These are phyloP conservation scores for Peromyscus attwateri DNA, from an alignment of 2,797 vertebrate genomes.

Conservation along the genomic window DNA sequence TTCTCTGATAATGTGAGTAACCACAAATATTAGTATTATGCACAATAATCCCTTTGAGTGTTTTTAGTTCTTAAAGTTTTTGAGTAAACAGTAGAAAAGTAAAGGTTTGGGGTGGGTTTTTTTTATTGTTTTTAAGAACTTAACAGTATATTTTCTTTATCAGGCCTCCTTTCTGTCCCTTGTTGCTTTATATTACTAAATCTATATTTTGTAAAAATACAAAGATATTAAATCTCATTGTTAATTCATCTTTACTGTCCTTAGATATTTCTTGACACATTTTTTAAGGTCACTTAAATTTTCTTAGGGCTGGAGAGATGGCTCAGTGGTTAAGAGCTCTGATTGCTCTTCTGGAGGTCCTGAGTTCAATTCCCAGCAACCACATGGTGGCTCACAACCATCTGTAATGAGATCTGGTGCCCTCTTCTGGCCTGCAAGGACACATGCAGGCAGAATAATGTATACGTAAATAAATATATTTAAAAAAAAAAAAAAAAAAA, in stretches of 20 bases:
- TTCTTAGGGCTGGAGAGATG: too few relatives aligned
- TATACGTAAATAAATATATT: too few relatives aligned
- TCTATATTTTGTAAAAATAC: background rate
- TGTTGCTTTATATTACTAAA: slow-evolving; percentile 37
- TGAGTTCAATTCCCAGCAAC: too few relatives aligned
- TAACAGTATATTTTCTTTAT: background rate
- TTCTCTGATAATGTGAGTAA: slow-evolving; percentile 89
- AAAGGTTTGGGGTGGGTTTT: background rate
- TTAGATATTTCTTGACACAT: slow-evolving; percentile 37
- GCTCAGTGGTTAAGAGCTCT: too few relatives aligned
- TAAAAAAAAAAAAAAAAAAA: too few relatives aligned
- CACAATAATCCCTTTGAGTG: background rate
- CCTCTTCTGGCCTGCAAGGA: too few relatives aligned
- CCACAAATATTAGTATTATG: background rate
- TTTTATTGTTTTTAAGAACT: background rate
- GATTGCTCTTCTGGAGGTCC: too few relatives aligned
- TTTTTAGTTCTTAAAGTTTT: slow-evolving; percentile 4
- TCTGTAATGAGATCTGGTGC: too few relatives aligned
- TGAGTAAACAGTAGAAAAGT: slow-evolving; percentile 15
- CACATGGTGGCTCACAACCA: too few relatives aligned
- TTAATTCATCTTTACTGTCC: background rate
- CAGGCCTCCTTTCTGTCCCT: background rate
- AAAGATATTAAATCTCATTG: slow-evolving; percentile 30
- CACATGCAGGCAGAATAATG: too few relatives aligned
- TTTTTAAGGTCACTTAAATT: background rate